Evolutionary conservation across 1,140 invertebrate genomes (phyloP), one percentile per base, ranked within the genome.

Genomic region (Alviniconcha marisindica): DNA sequence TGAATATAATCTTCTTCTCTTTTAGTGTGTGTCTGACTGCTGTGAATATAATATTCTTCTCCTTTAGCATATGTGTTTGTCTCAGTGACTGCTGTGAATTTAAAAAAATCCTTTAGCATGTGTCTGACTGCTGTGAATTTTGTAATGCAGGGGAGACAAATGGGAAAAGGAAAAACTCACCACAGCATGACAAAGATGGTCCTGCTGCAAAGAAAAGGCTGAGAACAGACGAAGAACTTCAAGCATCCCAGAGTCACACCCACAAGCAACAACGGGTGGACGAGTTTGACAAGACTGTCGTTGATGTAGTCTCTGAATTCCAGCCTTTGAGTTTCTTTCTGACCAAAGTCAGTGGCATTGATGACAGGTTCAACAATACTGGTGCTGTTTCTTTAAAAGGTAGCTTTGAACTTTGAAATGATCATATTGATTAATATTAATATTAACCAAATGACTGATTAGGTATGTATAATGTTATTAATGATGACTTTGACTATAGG

Each of bases 261-360:
- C 31, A 71, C 33, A 38, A 71, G 36, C 15, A 21, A 21, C 24
- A 36, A 40, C 14, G 28, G 69, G 38, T 42, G n/a, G 24, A 76
- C 42, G 5, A 40, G 73, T 76, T 76, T 31, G 56, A 84, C 14
- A 87, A 85, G 77, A 83, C 71, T 71, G 48, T 69, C 0, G 40
- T 28, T 18, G 81, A 87, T 77, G 96, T 96, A 94, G 94, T 96
- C 87, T 94, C 95, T 77, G 91, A 94, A 5, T 95, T 95, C 21
- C 95, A 95, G 24, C 97, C 97, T 0, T 96, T 96, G 87, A 95
- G 96, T 91, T 93, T 97, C 86, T 97, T 98, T 92, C 95, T 97
- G 18, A 96, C 96, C 0, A 95, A 95, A 81, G 92, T 93, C 21
- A 82, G 83, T 71, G 92, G 91, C 40, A 92, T 93, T 56, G 81